A percentile compares a stretch with the other conserved stretches of the same genome.
Evolutionary conservation across 2,113 vertebrate genomes (phyloP).

Genomic region (Macheiramphus alcinus): DNA sequence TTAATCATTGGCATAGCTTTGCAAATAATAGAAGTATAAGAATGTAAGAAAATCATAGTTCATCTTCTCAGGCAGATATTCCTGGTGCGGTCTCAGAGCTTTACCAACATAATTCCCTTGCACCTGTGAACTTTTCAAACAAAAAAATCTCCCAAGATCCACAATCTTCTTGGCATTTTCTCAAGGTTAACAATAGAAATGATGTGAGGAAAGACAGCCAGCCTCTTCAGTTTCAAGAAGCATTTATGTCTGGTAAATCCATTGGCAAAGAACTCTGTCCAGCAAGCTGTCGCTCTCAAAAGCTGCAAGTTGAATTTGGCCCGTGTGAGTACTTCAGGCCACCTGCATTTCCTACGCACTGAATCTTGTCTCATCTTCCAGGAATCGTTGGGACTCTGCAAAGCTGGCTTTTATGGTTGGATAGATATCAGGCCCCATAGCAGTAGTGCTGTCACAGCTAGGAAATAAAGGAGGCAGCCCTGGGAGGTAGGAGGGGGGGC

Average conservation of each 20-base stretch:
- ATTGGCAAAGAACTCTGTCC: neutral
- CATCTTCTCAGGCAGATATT: neutral
- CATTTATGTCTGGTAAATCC: neutral
- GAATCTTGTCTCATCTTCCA: neutral
- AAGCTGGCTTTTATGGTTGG: neutral
- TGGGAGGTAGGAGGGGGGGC: too few species aligned
- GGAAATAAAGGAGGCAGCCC: neutral
- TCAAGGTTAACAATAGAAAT: neutral
- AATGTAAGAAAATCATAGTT: neutral
- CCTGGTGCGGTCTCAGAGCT: fast-evolving
- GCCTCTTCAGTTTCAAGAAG: neutral
- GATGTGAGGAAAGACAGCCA: neutral
- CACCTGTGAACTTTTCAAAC: neutral
- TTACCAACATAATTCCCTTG: neutral
- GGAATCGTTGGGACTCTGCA: neutral
- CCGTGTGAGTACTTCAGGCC: neutral
- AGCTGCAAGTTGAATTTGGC: neutral
- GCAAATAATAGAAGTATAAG: neutral
- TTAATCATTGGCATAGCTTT: neutral
- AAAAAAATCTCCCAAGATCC: neutral
- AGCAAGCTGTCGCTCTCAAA: neutral
- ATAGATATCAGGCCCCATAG: fast-evolving
- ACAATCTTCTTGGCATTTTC: neutral
- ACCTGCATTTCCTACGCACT: neutral
- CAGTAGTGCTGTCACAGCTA: neutral